Conservation (phyloP, 2,888 invertebrate species). For the Pomacea canaliculata region DNA sequence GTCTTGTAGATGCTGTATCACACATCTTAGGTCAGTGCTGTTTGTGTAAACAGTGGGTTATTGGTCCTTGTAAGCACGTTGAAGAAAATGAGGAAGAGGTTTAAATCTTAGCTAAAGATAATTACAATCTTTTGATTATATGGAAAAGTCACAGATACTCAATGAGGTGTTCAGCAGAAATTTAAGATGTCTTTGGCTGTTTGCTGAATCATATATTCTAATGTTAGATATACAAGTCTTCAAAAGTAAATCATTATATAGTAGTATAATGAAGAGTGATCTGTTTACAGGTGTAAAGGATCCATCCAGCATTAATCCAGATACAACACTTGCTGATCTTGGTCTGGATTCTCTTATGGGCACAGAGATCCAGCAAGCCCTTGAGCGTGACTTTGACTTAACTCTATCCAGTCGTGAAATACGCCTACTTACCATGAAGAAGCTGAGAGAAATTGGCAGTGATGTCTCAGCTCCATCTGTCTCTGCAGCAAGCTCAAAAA, state of each 20-base stretch:
- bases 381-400: conserved; percentile 92
- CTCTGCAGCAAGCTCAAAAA: neutral
- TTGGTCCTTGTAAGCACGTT: too few relatives aligned
- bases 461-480: neutral
- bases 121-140: too few relatives aligned
- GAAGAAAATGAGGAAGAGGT: too few relatives aligned
- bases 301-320: conserved; percentile 80
- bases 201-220: too few relatives aligned
- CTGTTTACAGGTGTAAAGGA: conserved; percentile 83
- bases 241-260: too few relatives aligned
- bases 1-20: conserved; percentile 83
- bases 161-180: too few relatives aligned
- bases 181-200: too few relatives aligned
- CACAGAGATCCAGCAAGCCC: conserved; percentile 96
- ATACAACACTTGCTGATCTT: conserved; percentile 88
- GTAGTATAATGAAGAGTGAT: too few relatives aligned
- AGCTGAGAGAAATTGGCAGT: conserved; percentile 44
- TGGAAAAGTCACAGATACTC: too few relatives aligned
- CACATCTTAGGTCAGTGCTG: conserved; percentile 81
- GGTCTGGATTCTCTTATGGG: conserved; percentile 99
- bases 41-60: too few relatives aligned
- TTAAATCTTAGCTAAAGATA: too few relatives aligned
- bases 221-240: too few relatives aligned
- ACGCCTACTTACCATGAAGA: conserved; percentile 72
- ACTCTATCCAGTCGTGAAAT: conserved; percentile 92